phyloP scores from a whole-genome alignment of 2,888 invertebrate species.

The Stenoptilia bipunctidactyla region DNA sequence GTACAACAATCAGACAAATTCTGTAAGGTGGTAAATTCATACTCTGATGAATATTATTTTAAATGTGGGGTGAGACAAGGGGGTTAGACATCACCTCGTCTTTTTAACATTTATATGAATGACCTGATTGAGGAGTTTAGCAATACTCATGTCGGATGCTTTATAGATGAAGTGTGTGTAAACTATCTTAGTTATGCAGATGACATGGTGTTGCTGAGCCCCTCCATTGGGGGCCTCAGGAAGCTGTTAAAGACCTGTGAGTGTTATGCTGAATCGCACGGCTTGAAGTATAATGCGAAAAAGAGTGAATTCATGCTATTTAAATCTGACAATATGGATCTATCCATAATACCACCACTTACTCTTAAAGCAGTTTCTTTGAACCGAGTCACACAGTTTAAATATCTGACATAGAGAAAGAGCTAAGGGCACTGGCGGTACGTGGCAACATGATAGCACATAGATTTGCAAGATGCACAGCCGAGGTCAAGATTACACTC shows the following conservation, averaged over 20 bases:
- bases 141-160: too few species aligned
- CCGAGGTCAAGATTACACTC: slow-evolving; percentile 3
- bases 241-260: too few species aligned
- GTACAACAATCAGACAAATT: slow-evolving; percentile 4
- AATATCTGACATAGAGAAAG: slow-evolving; percentile 4
- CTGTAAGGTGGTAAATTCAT: slow-evolving; percentile 1
- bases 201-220: too few species aligned
- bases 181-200: too few species aligned
- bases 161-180: too few species aligned
- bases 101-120: not conserved
- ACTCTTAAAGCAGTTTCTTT: not conserved
- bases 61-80: slow-evolving; percentile 6
- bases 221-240: too few species aligned
- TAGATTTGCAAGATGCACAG: slow-evolving; percentile 1
- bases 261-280: not conserved
- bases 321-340: not conserved
- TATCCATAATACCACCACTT: slow-evolving; percentile 2
- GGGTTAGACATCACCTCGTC: not conserved
- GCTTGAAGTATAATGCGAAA: not conserved
- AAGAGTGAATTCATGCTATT: slow-evolving; percentile 1
- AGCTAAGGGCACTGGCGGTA: slow-evolving; percentile 8
- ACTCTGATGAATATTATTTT: slow-evolving; percentile 2
- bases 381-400: not conserved
- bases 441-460: slow-evolving; percentile 6
- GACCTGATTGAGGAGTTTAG: not conserved